Evolutionary conservation across 2,113 vertebrate genomes (phyloP), one percentile per base, ranked within the genome.

Genomic region (Phalacrocorax carbo): DNA sequence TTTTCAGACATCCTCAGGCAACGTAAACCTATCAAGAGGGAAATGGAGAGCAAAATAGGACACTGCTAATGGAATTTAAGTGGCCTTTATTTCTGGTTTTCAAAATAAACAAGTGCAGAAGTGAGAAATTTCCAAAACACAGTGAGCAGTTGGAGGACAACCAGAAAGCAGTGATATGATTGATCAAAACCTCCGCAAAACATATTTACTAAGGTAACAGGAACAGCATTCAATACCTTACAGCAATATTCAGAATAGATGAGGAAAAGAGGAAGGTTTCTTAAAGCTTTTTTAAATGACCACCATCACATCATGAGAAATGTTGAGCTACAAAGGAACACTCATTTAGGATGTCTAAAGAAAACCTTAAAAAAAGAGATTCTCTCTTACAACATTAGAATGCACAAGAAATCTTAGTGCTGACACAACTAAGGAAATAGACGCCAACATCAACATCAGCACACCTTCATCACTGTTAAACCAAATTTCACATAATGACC

Each of bases 211-310:
- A 85, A 79, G 48, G n/a, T 70, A 88, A 90, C 22, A 92, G n/a
- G 34, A 94, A 75, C 26, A 69, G n/a, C 15, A 83, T 49, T 95
- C 12, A 73, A 46, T 65, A 84, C 91, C 65, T 30, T 78, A 34
- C 17, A 90, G 48, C 29, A 94, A 81, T 54, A 62, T 49, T 92
- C 65, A 86, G 93, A 76, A 65, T 51, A 96, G 75, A 94, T 94
- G 78, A 36, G 20, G 38, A 42, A 46, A 86, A 66, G n/a, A 52
- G 6, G 34, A 55, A 58, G 57, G n/a, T 77, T 95, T 94, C 71
- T 87, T 62, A 94, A 92, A 85, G 26, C 11, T 71, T 87, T 76
- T 90, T 77, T 77, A 73, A 94, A 91, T 57, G 6, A 91, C 57
- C 85, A 69, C 10, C 40, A 75, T 88, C 49, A 51, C 52, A 83